Base-by-base conservation (phyloP, 2,797 vertebrate genomes). In the Cirrhinus molitorella region DNA sequence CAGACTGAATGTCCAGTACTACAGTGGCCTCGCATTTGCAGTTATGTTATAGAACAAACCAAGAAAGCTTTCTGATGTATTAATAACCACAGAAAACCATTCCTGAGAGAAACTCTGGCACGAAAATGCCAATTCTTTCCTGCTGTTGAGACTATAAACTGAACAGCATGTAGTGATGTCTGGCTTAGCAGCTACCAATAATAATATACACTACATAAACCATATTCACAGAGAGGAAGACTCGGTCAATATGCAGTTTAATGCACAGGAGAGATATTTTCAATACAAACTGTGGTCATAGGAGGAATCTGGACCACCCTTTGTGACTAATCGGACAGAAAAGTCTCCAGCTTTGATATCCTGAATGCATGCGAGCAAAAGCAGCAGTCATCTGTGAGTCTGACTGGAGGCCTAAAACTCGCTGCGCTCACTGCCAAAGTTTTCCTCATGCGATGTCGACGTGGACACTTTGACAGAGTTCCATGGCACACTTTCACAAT, bases 391-490 rank as follows among this genome's bases (percentile, higher is more conserved):
- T 73, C 11, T 76, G 81, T 79, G 71, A 84, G 80, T 79, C 83
- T 72, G 72, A 81, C 81, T 84, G 59, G n/a, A 40, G 8, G 49
- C 49, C 73, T 72, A 66, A 81, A n/a, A 45, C 70, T 81, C 53
- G 17, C 74, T 74, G 47, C 59, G 45, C 11, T 53, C 34, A 40
- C 78, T 65, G 87, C 87, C 85, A 87, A 79, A 47, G 55, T 65
- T 90, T 89, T 83, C 72, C 87, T 88, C 79, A 85, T 71, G 80
- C 83, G 63, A 17, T 70, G 88, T 88, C 75, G 86, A 91, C 88
- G 87, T 89, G 89, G 89, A 89, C 83, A 59, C 68, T 73, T 85
- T 89, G 88, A 90, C 84, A 74, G 28, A 49, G 72, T 82, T 84
- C 88, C 86, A 85, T 79, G 73, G 83, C 84, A 85, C 82, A 83